Evolutionary conservation across 2,113 vertebrate species (phyloP).

Genomic region (Labrus mixtus): DNA sequence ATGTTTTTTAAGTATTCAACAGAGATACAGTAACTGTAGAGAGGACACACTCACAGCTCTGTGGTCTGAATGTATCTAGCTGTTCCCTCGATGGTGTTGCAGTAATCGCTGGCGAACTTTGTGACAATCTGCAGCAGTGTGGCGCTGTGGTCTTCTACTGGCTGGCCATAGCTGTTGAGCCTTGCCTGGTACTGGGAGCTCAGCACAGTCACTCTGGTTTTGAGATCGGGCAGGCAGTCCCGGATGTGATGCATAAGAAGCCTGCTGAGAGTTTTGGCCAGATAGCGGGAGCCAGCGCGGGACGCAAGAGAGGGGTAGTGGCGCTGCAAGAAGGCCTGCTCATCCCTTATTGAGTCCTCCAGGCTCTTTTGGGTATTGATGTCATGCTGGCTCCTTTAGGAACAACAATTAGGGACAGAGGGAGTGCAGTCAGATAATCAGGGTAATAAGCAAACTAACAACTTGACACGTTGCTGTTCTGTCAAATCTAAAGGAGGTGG

Average conservation of each 20-base stretch:
- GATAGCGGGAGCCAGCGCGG: conserved; percentile 81
- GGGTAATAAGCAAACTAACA: not conserved
- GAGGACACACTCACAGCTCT: conserved; percentile 82
- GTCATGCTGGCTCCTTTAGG: conserved; percentile 85
- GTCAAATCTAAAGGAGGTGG: not conserved
- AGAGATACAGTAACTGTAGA: not conserved
- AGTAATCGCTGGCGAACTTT: conserved; percentile 87
- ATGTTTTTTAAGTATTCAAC: not conserved
- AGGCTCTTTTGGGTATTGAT: conserved; percentile 85
- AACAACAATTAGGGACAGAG: conserved; percentile 6
- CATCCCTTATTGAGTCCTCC: conserved; percentile 76
- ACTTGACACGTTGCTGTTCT: not conserved
- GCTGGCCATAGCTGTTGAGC: conserved; percentile 84
- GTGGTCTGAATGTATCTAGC: conserved; percentile 85
- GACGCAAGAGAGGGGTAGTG: conserved; percentile 85
- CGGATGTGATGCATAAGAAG: conserved; percentile 88
- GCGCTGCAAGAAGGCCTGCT: conserved; percentile 86
- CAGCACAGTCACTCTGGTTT: conserved; percentile 83
- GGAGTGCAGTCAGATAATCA: not conserved
- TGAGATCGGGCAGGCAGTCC: conserved; percentile 86
- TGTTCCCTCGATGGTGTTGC: conserved; percentile 88
- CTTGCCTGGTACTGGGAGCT: conserved; percentile 84
- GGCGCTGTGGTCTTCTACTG: conserved; percentile 86
- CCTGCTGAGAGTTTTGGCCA: conserved; percentile 85
- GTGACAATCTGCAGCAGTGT: conserved; percentile 88